Evolutionary conservation across 2,797 vertebrate species (phyloP).

Genomic region (Enteromius radiatus): DNA sequence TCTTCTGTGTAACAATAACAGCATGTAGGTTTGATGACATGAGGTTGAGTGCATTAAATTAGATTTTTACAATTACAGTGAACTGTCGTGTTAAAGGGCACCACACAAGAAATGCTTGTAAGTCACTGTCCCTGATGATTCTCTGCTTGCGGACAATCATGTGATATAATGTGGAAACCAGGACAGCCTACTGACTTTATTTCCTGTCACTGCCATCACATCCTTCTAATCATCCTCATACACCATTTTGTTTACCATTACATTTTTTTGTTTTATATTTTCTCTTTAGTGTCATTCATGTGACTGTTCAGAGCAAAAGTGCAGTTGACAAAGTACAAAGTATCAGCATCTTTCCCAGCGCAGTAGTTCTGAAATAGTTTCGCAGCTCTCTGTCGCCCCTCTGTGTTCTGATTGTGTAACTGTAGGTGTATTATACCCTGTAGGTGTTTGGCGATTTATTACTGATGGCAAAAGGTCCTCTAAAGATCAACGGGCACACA

Average conservation of each 20-base stretch:
- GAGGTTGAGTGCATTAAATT: neutral
- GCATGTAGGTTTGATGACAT: neutral
- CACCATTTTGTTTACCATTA: neutral
- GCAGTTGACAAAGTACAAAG: neutral
- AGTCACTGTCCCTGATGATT: neutral
- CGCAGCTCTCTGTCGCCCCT: slow-evolving; percentile 44
- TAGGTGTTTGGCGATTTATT: neutral
- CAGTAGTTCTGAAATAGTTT: neutral
- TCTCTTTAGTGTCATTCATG: neutral
- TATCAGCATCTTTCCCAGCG: neutral
- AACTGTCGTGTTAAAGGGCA: neutral
- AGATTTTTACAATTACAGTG: neutral
- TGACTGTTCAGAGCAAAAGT: neutral
- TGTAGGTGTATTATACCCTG: neutral
- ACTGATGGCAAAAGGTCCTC: neutral
- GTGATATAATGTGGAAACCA: slow-evolving; percentile 4
- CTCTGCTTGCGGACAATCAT: neutral
- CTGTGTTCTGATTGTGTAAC: slow-evolving; percentile 15
- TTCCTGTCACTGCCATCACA: neutral
- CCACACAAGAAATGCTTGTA: neutral
- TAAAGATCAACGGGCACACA: neutral
- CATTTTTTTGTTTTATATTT: neutral
- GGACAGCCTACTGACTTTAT: neutral
- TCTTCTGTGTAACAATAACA: neutral
- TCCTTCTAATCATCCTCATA: neutral